These are phyloP conservation scores for Proisotoma minuta DNA, from an alignment of 2,888 invertebrate genomes.

Conservation along the genomic window DNA sequence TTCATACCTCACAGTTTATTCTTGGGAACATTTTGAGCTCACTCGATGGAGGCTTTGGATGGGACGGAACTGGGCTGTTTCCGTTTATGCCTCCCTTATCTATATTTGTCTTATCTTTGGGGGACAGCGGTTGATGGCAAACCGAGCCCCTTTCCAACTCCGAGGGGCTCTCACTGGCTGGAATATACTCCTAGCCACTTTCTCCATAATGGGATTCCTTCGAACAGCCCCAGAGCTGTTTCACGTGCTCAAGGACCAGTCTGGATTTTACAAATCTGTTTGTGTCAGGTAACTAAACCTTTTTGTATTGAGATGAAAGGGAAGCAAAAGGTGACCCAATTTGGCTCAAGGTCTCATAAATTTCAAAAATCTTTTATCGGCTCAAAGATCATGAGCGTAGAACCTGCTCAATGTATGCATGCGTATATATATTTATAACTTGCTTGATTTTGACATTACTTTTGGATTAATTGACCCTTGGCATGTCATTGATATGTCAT, in stretches of 20 bases:
- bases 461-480: no score
- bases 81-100: slow-evolving; percentile 79
- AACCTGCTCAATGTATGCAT: no score
- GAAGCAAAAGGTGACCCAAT: no score
- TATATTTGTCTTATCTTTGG: slow-evolving; percentile 93
- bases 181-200: slow-evolving; percentile 87
- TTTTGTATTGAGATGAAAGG: no score
- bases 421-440: no score
- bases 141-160: slow-evolving; percentile 81
- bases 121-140: slow-evolving; percentile 89
- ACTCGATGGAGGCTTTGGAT: slow-evolving; percentile 72
- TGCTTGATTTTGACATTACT: no score
- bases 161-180: slow-evolving; percentile 80
- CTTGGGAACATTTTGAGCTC: slow-evolving; percentile 45
- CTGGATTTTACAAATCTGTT: slow-evolving; percentile 90
- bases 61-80: slow-evolving; percentile 91
- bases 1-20: slow-evolving; percentile 38
- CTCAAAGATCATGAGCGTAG: no score
- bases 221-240: slow-evolving; percentile 90
- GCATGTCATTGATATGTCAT: no score
- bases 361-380: no score
- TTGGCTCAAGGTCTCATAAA: no score
- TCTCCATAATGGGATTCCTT: slow-evolving; percentile 89
- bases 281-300: slow-evolving; percentile 68
- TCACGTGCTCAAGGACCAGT: slow-evolving; percentile 71